Conservation (phyloP, 2,113 vertebrate species). For the Eulacestoma nigropectus region DNA sequence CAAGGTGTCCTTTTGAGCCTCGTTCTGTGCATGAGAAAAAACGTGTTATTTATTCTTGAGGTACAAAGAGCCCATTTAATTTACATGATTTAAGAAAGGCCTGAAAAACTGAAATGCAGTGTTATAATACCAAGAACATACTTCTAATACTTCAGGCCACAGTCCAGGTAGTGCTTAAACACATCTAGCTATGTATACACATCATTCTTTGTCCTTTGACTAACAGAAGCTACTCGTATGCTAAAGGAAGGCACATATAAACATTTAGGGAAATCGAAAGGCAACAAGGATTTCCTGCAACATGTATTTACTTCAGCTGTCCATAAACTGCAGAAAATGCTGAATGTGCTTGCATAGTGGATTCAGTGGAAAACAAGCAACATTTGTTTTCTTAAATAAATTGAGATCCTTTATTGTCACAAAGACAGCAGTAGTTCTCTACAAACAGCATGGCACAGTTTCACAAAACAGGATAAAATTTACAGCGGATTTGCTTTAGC, state of each 20-base stretch:
- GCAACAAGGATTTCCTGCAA: background rate
- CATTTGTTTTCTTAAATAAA: background rate
- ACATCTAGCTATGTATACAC: fast-evolving
- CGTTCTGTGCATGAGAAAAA: constrained; percentile 67
- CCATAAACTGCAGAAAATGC: background rate
- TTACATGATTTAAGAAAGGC: background rate
- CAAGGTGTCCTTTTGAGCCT: constrained; percentile 73
- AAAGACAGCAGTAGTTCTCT: background rate
- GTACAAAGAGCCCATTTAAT: background rate
- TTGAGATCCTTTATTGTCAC: background rate
- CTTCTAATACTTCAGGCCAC: background rate
- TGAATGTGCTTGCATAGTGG: background rate
- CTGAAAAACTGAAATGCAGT: background rate
- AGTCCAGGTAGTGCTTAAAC: background rate
- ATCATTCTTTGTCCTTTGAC: background rate
- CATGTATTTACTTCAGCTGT: background rate
- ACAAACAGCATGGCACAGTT: background rate
- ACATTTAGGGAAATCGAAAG: background rate
- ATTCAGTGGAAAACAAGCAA: background rate
- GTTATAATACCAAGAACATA: background rate
- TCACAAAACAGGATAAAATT: background rate
- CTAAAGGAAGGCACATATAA: background rate
- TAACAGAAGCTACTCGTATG: fast-evolving
- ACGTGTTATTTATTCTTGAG: background rate
- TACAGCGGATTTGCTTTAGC: background rate